phyloP scores from a whole-genome alignment of 2,888 invertebrate genomes.

The Cantharis rufa region DNA sequence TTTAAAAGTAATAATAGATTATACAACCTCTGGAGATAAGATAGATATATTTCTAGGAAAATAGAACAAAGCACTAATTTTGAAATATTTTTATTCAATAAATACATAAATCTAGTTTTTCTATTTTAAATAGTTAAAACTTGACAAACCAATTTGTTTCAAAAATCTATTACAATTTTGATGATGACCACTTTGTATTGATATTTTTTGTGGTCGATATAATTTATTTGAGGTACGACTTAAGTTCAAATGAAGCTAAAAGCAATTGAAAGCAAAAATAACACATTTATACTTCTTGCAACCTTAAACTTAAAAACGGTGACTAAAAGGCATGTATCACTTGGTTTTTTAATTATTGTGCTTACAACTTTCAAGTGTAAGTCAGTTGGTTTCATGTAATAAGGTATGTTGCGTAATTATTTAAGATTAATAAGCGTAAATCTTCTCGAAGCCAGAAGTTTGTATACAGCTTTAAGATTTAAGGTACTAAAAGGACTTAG shows the following conservation, averaged over 20 bases:
- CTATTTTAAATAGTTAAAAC: not conserved
- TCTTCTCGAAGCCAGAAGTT: constrained; percentile 8
- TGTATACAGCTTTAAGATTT: not conserved
- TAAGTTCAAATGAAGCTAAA: not conserved
- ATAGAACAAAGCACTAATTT: not conserved
- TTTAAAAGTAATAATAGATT: not conserved
- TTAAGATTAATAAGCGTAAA: constrained; percentile 30
- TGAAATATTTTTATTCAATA: not conserved
- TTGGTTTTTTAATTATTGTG: not conserved
- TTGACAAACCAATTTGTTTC: not conserved
- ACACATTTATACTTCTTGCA: not conserved
- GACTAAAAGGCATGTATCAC: not conserved
- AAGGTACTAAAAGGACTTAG: constrained; percentile 28
- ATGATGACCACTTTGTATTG: not conserved
- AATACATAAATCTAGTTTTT: not conserved
- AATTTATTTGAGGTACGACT: not conserved
- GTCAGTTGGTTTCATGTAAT: not conserved
- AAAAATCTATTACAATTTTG: not conserved
- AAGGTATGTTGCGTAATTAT: not conserved
- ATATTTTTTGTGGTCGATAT: not conserved
- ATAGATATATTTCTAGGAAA: not conserved
- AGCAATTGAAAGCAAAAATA: not conserved
- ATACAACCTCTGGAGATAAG: not conserved
- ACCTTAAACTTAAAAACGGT: not conserved
- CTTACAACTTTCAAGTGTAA: not conserved